Evolutionary conservation across 2,113 vertebrate species (phyloP).

Genomic region (Phalacrocorax pelagicus): DNA sequence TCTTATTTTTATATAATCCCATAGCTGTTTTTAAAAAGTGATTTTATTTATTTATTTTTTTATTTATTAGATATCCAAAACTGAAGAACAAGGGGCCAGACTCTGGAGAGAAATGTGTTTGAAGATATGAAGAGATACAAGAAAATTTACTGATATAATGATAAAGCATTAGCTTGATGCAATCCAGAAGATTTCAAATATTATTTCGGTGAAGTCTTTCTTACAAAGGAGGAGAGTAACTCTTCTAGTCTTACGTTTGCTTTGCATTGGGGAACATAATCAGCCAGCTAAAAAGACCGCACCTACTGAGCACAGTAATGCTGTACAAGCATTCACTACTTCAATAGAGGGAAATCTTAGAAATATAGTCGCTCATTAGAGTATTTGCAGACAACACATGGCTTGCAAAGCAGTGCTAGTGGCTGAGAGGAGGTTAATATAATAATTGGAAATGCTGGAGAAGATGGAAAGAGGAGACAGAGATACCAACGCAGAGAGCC

Average conservation of each 20-base stretch:
- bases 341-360: background rate
- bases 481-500: background rate
- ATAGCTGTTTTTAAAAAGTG: accelerated
- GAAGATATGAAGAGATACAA: background rate
- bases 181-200: background rate
- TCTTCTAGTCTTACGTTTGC: background rate
- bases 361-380: background rate
- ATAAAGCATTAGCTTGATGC: background rate
- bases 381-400: background rate
- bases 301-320: background rate
- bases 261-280: background rate
- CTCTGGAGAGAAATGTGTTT: background rate
- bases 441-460: background rate
- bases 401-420: background rate
- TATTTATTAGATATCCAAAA: background rate
- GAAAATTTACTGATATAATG: background rate
- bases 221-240: background rate
- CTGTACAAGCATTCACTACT: background rate
- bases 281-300: background rate
- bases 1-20: background rate
- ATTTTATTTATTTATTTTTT: background rate
- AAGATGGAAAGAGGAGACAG: background rate
- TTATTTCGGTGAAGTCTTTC: background rate
- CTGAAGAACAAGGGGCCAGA: background rate
- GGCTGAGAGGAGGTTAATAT: background rate